Base-by-base conservation (phyloP, 2,113 vertebrate genomes). In the Chrysemys picta region DNA sequence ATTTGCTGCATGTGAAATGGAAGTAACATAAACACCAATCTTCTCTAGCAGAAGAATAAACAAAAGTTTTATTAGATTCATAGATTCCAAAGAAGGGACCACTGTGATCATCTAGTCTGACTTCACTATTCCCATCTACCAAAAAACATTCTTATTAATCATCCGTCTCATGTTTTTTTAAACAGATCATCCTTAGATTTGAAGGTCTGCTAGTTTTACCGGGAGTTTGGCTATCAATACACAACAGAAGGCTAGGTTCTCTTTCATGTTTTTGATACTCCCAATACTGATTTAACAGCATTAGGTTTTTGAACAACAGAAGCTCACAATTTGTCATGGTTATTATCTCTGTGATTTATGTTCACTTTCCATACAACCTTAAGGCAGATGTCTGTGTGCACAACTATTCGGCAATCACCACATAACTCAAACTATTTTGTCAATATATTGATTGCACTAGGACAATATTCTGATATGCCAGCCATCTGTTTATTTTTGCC, bases 391-490 rank as follows among this genome's bases (percentile, higher is more conserved):
- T 88, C 62, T 13, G 27, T 80, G 2, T 38, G 29, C 83, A 54
- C 45, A 78, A 49, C 27, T 94, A 38, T 78, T 93, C 93, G 69
- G 54, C 81, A 69, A 25, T 87, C 89, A 42, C 85, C 45, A 7
- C 27, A 22, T 85, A 87, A 91, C 88, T 83, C 0, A 56, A 92
- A 75, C 88, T n/a, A 84, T 72, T 91, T 81, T 90, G 54, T 84
- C 22, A 53, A 0, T 84, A 1, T 79, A 59, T 89, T 0, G 0
- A 84, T 38, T 0, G 0, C 49, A 38, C 76, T 84, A 83, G 59
- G 84, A 89, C 27, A 92, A 84, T 88, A 90, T 81, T 90, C 24
- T 84, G 54, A 84, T 89, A 42, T 82, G 79, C 83, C 22, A 52
- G 88, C 24, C 69, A 8, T 88, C 12, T 49, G 2, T 85, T 79